phyloP scores from a whole-genome alignment of 2,797 vertebrate species.

The Melanogrammus aeglefinus region DNA sequence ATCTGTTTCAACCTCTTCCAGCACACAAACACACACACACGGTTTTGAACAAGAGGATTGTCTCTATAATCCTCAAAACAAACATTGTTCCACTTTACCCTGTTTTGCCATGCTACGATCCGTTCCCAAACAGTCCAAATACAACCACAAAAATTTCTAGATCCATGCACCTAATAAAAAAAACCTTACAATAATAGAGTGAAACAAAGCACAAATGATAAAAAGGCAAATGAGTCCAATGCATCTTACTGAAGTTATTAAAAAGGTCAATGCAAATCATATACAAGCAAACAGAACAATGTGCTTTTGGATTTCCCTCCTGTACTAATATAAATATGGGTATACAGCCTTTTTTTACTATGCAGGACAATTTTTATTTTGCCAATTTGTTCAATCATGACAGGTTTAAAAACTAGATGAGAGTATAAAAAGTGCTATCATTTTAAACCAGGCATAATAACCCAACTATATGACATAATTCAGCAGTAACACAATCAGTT shows the following conservation, averaged over 20 bases:
- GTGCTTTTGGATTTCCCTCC: not conserved
- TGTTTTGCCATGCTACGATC: constrained; percentile 40
- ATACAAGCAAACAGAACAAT: not conserved
- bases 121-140: constrained; percentile 21
- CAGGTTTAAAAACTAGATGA: not conserved
- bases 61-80: constrained; percentile 59
- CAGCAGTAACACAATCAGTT: not conserved
- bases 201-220: not conserved
- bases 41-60: constrained; percentile 53
- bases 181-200: constrained; percentile 5
- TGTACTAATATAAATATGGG: not conserved
- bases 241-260: not conserved
- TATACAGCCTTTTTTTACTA: not conserved
- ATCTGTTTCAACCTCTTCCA: constrained; percentile 58
- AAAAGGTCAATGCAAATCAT: not conserved
- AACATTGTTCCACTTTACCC: constrained; percentile 59
- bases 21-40: constrained; percentile 9
- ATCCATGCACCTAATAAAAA: constrained; percentile 17
- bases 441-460: not conserved
- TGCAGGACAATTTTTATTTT: not conserved
- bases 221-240: not conserved
- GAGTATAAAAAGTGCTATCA: not conserved
- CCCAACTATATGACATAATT: not conserved
- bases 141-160: constrained; percentile 32
- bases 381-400: not conserved